phyloP scores from a whole-genome alignment of 2,797 vertebrate species.

The Danio choprae region DNA sequence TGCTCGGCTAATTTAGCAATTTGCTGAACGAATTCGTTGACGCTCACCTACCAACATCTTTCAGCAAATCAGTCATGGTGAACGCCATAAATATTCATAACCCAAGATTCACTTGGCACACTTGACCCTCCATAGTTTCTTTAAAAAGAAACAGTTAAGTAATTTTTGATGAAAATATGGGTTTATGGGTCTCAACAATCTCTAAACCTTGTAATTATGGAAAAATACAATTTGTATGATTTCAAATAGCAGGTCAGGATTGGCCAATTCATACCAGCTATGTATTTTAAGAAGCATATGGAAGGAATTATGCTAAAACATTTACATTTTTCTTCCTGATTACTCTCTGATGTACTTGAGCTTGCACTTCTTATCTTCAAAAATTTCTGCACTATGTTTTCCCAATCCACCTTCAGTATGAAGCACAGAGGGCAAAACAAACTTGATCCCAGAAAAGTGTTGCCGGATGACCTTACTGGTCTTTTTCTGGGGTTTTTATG shows the following conservation, averaged over 20 bases:
- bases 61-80: conserved; percentile 19
- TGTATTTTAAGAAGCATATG: not conserved
- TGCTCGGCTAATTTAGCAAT: conserved; percentile 5
- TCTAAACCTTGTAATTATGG: not conserved
- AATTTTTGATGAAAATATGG: not conserved
- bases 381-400: not conserved
- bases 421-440: conserved; percentile 16
- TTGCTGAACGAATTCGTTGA: not conserved
- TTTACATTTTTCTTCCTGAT: not conserved
- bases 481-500: conserved; percentile 8
- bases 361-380: not conserved
- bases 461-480: not conserved
- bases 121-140: not conserved
- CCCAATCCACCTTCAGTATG: not conserved
- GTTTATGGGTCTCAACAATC: not conserved
- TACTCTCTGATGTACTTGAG: not conserved
- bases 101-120: not conserved
- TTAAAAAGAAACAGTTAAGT: not conserved
- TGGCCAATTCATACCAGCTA: not conserved
- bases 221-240: not conserved
- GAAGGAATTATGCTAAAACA: not conserved
- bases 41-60: not conserved
- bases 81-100: conserved; percentile 17
- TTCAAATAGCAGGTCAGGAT: not conserved
- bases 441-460: not conserved